Percentiles rank a stretch among this genome's conserved stretches.
These are phyloP conservation scores for Rousettus madagascariensis DNA, from an alignment of 2,797 vertebrate genomes.

Conservation along the genomic window DNA sequence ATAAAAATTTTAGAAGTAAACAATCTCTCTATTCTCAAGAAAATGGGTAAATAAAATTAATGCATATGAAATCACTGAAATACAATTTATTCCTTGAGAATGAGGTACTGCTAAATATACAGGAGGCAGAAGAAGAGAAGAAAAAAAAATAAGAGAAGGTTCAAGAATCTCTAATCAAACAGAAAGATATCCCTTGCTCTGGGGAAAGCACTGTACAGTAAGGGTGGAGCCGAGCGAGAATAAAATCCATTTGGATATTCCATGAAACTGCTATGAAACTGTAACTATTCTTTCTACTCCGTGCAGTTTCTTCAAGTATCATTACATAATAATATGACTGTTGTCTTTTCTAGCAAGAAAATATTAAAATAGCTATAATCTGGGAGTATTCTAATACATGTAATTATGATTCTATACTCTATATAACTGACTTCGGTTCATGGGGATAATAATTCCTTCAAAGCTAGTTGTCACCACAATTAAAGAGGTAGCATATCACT, in stretches of 20 bases:
- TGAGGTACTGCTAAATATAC: neutral
- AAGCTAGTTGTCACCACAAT: constrained; percentile 5
- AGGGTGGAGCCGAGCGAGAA: neutral
- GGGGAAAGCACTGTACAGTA: neutral
- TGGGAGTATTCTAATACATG: neutral
- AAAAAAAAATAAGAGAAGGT: neutral
- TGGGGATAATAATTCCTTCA: constrained; percentile 17
- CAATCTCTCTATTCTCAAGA: neutral
- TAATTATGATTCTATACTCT: neutral
- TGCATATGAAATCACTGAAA: neutral
- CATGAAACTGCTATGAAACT: neutral
- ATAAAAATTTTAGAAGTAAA: neutral
- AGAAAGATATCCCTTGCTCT: neutral
- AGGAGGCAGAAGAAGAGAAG: neutral
- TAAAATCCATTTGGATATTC: neutral
- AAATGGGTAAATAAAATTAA: neutral
- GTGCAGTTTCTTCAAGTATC: neutral
- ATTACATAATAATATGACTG: neutral
- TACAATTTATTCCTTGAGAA: neutral
- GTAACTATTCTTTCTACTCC: neutral
- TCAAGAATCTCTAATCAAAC: neutral
- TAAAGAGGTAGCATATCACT: constrained; percentile 26
- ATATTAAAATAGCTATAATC: neutral
- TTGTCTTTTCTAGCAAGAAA: neutral
- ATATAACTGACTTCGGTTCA: neutral